These are phyloP conservation scores for Ciconia nigra DNA, from an alignment of 2,797 vertebrate species.

Conservation along the genomic window DNA sequence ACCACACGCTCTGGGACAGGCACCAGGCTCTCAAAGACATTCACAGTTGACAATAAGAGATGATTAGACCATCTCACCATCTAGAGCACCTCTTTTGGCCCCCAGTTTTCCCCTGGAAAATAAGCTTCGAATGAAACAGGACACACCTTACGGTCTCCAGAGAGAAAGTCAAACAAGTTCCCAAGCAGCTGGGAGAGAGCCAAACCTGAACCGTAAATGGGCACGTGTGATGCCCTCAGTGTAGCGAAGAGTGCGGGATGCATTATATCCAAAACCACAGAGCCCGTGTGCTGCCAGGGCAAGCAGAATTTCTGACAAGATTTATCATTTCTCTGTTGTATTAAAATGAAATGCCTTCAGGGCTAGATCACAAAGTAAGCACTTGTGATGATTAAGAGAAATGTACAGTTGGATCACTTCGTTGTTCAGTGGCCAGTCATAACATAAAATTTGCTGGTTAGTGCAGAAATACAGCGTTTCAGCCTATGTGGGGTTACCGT, in stretches of 20 bases:
- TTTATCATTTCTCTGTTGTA: slow-evolving; percentile 27
- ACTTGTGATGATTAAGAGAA: slow-evolving; percentile 57
- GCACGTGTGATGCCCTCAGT: neutral
- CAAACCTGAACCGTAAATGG: neutral
- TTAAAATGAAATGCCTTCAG: no score
- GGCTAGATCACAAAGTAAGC: slow-evolving; percentile 24
- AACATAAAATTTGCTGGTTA: slow-evolving; percentile 58
- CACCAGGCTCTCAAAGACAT: neutral
- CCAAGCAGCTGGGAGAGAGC: neutral
- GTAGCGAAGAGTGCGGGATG: accelerated
- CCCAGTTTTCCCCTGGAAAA: neutral
- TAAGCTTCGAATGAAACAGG: neutral
- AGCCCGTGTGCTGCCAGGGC: neutral
- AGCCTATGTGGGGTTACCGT: neutral
- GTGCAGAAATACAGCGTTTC: neutral
- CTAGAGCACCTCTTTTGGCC: neutral
- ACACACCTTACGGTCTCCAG: neutral
- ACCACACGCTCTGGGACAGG: accelerated
- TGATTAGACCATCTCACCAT: neutral
- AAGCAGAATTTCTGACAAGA: slow-evolving; percentile 34
- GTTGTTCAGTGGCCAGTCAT: slow-evolving; percentile 57
- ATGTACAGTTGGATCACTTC: slow-evolving; percentile 27
- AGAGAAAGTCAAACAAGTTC: neutral
- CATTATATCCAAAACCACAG: neutral
- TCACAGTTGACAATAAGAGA: neutral